Base-by-base conservation (phyloP, 2,113 vertebrate genomes). In the Drymodes brunneopygia region DNA sequence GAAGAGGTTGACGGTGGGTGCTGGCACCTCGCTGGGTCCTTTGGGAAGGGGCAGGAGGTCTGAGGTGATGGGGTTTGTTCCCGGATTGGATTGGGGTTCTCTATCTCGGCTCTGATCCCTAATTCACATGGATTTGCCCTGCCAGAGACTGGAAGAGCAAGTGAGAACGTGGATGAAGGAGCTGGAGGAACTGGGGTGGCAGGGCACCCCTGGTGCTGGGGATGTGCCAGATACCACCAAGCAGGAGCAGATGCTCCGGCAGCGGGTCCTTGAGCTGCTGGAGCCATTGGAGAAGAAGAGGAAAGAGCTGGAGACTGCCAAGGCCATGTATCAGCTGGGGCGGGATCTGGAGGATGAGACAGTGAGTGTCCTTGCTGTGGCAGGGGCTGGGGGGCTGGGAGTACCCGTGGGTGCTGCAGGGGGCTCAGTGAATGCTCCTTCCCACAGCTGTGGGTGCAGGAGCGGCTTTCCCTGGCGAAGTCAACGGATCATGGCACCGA, bases 281-380 rank as follows among this genome's bases (percentile, higher is more conserved):
- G 98, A 98, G 28, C 99, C 98, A 0, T 92, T 99, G 94, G 96
- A 98, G 66, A 98, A 97, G 86, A 99, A 98, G 94, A 98, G 94
- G 83, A 98, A 98, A 92, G 98, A 98, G 57, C 97, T 99, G 91
- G 99, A 99, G 94, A 98, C 97, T 0, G 93, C 98, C 77, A 99
- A 98, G 96, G 96, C 98, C 33, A 97, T 98, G 77, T 98, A 99
- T 74, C 99, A 99, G 96, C 98, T 99, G 38, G 98, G 97, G 94
- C 95, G 99, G 81, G 99, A 99, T 97, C 97, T 99, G 88, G 98
- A 99, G 64, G 99, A 99, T 31, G 99, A 99, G 97, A 98, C 91
- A 18, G 99, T 99, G 91, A 96, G 98, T 58, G 3, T 28, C n/a
- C 20, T 57, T 1, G 1, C 25, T 0, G 1, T 9, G 33, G 25